Percentiles rank a stretch among this genome's conserved stretches.
Conservation (phyloP, 2,113 vertebrate genomes). For the Coreoperca whiteheadi region DNA sequence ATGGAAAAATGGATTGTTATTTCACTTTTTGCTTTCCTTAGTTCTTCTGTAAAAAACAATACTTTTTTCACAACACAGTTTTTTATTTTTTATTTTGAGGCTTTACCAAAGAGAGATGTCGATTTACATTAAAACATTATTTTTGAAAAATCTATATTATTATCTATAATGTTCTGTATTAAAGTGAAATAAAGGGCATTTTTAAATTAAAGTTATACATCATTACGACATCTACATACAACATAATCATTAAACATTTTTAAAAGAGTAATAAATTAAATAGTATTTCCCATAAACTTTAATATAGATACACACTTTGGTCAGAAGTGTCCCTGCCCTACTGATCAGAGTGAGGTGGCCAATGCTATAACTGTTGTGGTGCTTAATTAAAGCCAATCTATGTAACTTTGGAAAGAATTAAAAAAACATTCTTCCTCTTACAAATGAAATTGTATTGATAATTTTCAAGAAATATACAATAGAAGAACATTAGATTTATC, state of each 20-base stretch:
- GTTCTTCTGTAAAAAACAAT: not conserved
- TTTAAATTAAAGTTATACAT: not conserved
- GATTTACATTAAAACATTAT: not conserved
- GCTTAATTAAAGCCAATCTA: not conserved
- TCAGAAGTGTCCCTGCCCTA: not conserved
- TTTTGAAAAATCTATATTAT: not conserved
- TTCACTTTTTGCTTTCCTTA: constrained; percentile 7
- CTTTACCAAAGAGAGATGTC: not conserved
- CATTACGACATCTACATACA: no score
- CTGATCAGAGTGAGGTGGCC: no score
- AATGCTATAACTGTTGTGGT: not conserved
- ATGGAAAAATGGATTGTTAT: not conserved
- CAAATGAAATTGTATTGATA: not conserved
- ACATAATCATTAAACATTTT: not conserved
- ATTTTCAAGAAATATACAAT: not conserved
- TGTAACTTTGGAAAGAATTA: not conserved
- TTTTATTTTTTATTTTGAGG: not conserved
- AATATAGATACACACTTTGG: not conserved
- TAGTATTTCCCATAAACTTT: not conserved
- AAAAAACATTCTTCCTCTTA: no score
- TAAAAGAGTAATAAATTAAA: no score
- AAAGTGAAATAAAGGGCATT: not conserved
- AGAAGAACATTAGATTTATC: not conserved
- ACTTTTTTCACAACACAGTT: not conserved
- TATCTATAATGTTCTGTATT: no score